A percentile compares a stretch with the other conserved stretches of the same genome.
Evolutionary conservation across 2,797 vertebrate genomes (phyloP).

Genomic region (Distichodus sexfasciatus): DNA sequence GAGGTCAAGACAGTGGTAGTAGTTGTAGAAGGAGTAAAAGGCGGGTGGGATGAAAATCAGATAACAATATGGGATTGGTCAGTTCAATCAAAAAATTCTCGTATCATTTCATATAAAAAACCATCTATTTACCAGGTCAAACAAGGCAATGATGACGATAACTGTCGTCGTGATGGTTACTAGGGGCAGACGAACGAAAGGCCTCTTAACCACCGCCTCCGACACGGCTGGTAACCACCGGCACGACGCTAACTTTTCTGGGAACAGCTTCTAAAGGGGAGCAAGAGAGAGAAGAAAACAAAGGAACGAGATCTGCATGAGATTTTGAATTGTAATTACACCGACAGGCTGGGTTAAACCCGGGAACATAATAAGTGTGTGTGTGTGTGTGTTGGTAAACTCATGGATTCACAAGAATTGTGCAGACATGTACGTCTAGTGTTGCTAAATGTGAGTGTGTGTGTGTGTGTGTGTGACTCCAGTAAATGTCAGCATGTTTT

Average conservation of each 20-base stretch:
- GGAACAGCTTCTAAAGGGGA: constrained; percentile 75
- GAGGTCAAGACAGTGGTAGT: too few relatives aligned
- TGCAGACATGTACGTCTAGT: too few relatives aligned
- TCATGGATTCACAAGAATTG: too few relatives aligned
- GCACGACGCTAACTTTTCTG: constrained; percentile 72
- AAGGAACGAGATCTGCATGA: neutral
- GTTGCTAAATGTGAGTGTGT: too few relatives aligned
- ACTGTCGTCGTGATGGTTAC: constrained; percentile 77
- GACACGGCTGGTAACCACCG: constrained; percentile 76
- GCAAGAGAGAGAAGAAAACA: neutral
- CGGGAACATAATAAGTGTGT: too few relatives aligned
- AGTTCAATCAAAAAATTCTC: too few relatives aligned
- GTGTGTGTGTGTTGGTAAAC: too few relatives aligned
- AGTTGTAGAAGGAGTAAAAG: too few relatives aligned
- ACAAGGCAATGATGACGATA: constrained; percentile 80
- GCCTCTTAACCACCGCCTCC: constrained; percentile 82
- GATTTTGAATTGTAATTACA: too few relatives aligned
- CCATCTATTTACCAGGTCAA: constrained; percentile 80
- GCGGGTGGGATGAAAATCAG: too few relatives aligned
- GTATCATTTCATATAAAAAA: neutral
- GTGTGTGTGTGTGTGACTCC: neutral
- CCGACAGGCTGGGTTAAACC: too few relatives aligned
- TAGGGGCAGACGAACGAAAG: constrained; percentile 83
- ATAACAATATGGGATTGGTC: too few relatives aligned
- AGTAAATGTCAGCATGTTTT: constrained; percentile 53